Base-by-base conservation (phyloP, 2,797 vertebrate genomes). In the Rhyacichthys aspro region DNA sequence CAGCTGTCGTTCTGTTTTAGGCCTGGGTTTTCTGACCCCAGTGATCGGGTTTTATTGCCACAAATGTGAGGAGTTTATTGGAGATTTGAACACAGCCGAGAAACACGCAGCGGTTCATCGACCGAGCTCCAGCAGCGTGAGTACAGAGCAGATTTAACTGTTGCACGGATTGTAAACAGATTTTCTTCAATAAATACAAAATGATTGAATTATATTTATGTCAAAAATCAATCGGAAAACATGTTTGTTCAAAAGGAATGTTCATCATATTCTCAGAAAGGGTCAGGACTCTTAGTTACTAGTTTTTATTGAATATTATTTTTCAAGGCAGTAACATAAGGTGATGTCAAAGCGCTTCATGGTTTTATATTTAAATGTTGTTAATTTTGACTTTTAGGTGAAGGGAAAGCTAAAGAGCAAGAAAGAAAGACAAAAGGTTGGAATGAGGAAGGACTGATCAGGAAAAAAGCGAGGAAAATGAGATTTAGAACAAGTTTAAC, bases 31-130 rank as follows among this genome's bases (percentile, higher is more conserved):
- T 88, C 72, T 98, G 81, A 91, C 94, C 75, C 94, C 97, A 23
- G 91, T 95, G 57, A 94, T 94, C 66, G 95, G 96, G 53, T 98
- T 95, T 92, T 98, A 96, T 82, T 98, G 97, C 80, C 93, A 95
- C 76, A 94, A 94, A 56, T 98, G 97, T 90, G 92, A 96, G 57
- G 95, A 96, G 87, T 95, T 95, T 89, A 94, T 96, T 70, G 94
- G 93, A 78, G 95, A 98, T 89, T 88, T 95, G 61, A 93, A 78
- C 67, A 91, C 87, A 76, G 95, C 94, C 68, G 94, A 96, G 74
- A 92, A 83, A 42, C 97, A 98, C 70, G 89, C 92, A 63, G 90
- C 90, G 57, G 76, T 72, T 63, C 92, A 94, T 71, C 67, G 70
- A 15, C 90, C 88, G 59, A 91, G 90, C 66, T 90, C 90, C 16